A percentile compares a stretch with the other conserved stretches of the same genome.
phyloP scores from a whole-genome alignment of 2,797 vertebrate species.

The Onychomys leucogaster region DNA sequence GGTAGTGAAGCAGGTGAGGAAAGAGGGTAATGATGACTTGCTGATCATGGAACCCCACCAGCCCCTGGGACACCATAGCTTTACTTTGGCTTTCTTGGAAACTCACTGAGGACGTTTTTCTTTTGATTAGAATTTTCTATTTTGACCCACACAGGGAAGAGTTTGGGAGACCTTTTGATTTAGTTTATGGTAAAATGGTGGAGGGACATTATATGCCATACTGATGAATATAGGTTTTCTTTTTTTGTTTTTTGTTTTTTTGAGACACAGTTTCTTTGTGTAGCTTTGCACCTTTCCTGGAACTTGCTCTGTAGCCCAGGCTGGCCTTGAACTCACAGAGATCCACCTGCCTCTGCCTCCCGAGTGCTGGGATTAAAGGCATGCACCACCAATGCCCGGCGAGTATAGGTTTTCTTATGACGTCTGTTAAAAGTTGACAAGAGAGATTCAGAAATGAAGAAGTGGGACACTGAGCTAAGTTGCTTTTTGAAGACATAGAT shows the following conservation, averaged over 20 bases:
- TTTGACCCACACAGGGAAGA: background rate
- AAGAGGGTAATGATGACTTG: background rate
- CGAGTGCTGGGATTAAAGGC: too few relatives aligned
- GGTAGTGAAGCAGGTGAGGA: background rate
- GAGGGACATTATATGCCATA: background rate
- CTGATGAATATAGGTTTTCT: conserved; percentile 24
- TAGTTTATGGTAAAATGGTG: background rate
- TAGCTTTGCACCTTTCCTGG: too few relatives aligned
- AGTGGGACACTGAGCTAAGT: background rate
- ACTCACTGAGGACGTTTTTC: background rate
- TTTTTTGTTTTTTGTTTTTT: too few relatives aligned
- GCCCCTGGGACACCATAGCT: background rate
- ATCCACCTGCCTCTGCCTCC: too few relatives aligned
- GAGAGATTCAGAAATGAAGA: conserved; percentile 36
- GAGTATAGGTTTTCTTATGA: conserved; percentile 23
- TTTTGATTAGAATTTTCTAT: background rate
- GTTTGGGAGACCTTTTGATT: background rate
- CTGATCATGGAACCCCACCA: rapidly evolving
- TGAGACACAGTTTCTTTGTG: too few relatives aligned
- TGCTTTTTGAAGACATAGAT: conserved; percentile 48
- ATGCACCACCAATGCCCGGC: too few relatives aligned
- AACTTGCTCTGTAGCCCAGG: too few relatives aligned
- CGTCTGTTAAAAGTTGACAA: background rate
- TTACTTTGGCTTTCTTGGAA: background rate
- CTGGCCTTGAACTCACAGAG: too few relatives aligned